These are phyloP conservation scores for Stratiolaelaps scimitus DNA, from an alignment of 1,140 invertebrate genomes.

Conservation along the genomic window DNA sequence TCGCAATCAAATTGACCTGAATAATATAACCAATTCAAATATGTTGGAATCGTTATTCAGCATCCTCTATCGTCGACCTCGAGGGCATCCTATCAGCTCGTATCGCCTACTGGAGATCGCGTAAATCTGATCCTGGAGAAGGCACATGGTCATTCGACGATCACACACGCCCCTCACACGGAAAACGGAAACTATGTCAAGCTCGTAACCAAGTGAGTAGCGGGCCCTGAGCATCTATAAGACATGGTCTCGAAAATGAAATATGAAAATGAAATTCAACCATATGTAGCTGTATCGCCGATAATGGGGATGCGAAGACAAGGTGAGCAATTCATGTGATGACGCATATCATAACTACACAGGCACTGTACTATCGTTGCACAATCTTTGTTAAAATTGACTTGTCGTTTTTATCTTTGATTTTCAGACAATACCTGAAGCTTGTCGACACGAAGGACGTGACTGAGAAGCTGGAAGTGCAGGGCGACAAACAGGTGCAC, in stretches of 20 bases:
- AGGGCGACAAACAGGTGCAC: slow-evolving; percentile 2
- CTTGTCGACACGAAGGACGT: neutral
- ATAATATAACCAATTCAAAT: too few relatives aligned
- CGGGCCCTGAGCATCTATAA: neutral
- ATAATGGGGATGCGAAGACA: too few relatives aligned
- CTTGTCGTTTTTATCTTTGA: too few relatives aligned
- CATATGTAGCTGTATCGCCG: too few relatives aligned
- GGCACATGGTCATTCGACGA: neutral
- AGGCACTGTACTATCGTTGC: too few relatives aligned
- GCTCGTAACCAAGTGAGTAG: neutral
- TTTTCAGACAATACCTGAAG: neutral
- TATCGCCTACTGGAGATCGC: neutral
- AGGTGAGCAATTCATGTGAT: too few relatives aligned
- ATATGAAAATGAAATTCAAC: too few relatives aligned
- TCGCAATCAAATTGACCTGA: too few relatives aligned
- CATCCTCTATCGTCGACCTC: neutral
- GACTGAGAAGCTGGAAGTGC: neutral
- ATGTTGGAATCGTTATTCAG: neutral
- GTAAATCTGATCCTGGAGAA: neutral
- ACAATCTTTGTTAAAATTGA: too few relatives aligned
- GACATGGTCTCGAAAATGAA: too few relatives aligned
- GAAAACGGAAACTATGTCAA: slow-evolving; percentile 1
- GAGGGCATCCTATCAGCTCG: neutral
- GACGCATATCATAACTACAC: too few relatives aligned
- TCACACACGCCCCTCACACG: slow-evolving; percentile 2